Evolutionary conservation across 2,797 vertebrate species (phyloP), one percentile per base, ranked within the genome.

Genomic region (Pteronotus mesoamericanus): DNA sequence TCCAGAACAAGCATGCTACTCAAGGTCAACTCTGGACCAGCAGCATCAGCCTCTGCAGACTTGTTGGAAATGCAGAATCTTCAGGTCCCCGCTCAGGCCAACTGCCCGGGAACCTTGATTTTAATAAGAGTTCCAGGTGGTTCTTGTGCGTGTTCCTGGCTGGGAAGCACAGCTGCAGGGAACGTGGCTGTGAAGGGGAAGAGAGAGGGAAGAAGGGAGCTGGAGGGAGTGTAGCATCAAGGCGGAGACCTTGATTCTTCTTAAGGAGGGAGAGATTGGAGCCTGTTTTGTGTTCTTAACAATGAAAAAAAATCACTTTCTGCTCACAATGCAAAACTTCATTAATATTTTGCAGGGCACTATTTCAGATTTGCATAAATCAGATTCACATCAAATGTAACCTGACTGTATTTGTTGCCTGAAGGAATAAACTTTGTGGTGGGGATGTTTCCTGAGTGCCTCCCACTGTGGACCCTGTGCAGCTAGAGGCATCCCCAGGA

Each of bases 341-440:
- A 29, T 74, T 64, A 6, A 0, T 59, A 26, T 46, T 64, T 64
- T 19, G 3, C 37, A 24, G 29, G 44, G 46, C 16, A 29, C n/a
- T n/a, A 1, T 32, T 61, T 66, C 46, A 19, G 37, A 64, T 92
- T 15, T 55, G 32, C 71, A 37, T 6, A 64, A 79, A 39, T 46
- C n/a, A 42, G 77, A 77, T 14, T 75, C 53, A 15, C 4, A 3
- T 34, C 44, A n/a, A n/a, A 18, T 42, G 48, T 12, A 29, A 32
- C 39, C 46, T 2, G 48, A 16, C 22, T 15, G 5, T 6, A 1
- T 59, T 79, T 48, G 29, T 26, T 32, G 59, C 61, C 78, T 18
- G 59, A 34, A 34, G 46, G 79, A 34, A 89, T 37, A 24, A 32
- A 6, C 0, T 0, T 51, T 12, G 0, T 2, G 3, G 9, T 29